A percentile compares a stretch with the other conserved stretches of the same genome.
Conservation (phyloP, 1,140 invertebrate species). For the Battus philenor region DNA sequence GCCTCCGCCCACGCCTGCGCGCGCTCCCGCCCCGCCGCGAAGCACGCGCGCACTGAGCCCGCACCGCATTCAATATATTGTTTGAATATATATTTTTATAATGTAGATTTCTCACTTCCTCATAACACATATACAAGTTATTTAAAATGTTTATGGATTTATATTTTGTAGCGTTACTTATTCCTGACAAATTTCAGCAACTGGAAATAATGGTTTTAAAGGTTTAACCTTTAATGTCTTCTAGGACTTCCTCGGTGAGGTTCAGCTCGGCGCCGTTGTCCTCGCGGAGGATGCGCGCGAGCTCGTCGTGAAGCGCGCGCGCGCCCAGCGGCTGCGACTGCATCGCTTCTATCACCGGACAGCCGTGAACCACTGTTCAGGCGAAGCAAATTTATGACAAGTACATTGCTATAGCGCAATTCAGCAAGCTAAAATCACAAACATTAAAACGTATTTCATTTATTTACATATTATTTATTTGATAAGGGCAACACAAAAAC, state of each 20-base stretch:
- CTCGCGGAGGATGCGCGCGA: conserved; percentile 34
- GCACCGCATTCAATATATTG: neutral
- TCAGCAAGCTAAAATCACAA: too few relatives aligned
- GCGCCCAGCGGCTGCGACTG: conserved; percentile 46
- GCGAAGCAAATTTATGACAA: too few relatives aligned
- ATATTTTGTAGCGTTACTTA: too few relatives aligned
- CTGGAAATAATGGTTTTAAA: too few relatives aligned
- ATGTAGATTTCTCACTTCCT: too few relatives aligned
- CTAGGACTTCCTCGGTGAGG: conserved; percentile 38
- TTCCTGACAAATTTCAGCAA: too few relatives aligned
- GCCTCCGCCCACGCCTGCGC: conserved; percentile 13
- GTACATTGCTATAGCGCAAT: too few relatives aligned
- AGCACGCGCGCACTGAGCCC: conserved; percentile 47
- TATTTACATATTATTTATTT: too few relatives aligned
- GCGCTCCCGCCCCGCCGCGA: conserved; percentile 32
- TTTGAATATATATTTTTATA: neutral
- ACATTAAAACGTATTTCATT: too few relatives aligned
- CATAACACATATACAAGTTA: too few relatives aligned
- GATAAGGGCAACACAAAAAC: too few relatives aligned
- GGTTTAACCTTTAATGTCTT: conserved; percentile 51
- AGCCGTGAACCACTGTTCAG: conserved; percentile 54
- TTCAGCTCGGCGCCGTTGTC: conserved; percentile 33
- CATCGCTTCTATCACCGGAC: conserved; percentile 47
- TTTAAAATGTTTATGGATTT: too few relatives aligned
- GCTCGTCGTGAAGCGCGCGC: conserved; percentile 37